A percentile compares a stretch with the other conserved stretches of the same genome.
Conservation (phyloP, 2,797 vertebrate species). For the Tolypeutes matacus region DNA sequence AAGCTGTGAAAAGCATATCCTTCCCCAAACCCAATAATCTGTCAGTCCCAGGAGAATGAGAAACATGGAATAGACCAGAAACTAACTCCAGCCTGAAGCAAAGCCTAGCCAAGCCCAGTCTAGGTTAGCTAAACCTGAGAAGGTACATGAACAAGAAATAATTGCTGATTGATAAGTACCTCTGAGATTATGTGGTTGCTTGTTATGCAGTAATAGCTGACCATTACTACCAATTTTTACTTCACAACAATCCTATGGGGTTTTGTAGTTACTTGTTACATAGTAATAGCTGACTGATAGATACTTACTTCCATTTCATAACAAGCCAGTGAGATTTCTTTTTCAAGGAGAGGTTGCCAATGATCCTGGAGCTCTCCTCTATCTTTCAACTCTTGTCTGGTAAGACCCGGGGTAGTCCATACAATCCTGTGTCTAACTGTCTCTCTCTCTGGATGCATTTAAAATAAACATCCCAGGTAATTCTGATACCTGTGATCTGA, state of each 20-base stretch:
- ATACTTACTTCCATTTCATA: slow-evolving; percentile 3
- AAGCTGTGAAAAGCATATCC: not conserved
- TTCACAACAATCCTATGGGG: not conserved
- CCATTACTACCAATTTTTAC: not conserved
- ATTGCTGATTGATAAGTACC: not conserved
- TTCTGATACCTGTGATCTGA: not conserved
- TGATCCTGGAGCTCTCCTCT: not conserved
- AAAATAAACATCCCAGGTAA: not conserved
- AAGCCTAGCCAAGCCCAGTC: not conserved
- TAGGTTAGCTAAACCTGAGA: not conserved
- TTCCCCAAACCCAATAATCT: not conserved
- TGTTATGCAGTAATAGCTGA: not conserved
- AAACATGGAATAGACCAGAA: slow-evolving; percentile 20
- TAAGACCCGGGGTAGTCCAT: not conserved
- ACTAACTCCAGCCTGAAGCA: not conserved
- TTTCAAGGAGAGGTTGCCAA: slow-evolving; percentile 1
- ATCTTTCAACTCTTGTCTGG: not conserved
- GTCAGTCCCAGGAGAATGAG: not conserved
- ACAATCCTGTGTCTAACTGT: not conserved
- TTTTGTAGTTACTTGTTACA: not conserved
- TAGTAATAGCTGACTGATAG: not conserved
- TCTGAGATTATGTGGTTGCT: not conserved
- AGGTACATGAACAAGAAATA: slow-evolving; percentile 12
- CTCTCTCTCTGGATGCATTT: not conserved
- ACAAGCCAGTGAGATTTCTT: not conserved